phyloP scores from a whole-genome alignment of 2,888 invertebrate species.

The Stenodera caucasica region DNA sequence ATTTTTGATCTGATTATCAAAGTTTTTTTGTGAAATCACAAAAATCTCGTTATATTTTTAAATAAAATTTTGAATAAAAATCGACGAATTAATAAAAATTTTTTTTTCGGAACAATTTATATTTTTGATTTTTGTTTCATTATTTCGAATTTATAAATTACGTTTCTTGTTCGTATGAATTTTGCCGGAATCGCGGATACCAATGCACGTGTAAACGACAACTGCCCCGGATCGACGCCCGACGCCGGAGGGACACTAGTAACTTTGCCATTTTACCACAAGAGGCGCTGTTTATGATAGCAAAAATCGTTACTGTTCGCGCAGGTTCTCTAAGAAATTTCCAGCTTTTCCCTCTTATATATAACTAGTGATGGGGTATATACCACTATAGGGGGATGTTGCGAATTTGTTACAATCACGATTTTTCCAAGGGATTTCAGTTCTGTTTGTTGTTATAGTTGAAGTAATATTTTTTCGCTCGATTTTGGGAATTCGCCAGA shows the following conservation, averaged over 20 bases:
- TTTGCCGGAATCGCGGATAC: constrained; percentile 41
- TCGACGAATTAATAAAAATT: no score
- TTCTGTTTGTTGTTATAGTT: neutral
- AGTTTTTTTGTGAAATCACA: no score
- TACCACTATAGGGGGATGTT: constrained; percentile 17
- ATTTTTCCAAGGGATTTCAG: neutral
- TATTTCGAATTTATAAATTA: neutral
- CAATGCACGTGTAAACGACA: constrained; percentile 49
- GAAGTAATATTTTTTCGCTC: neutral
- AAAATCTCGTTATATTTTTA: no score
- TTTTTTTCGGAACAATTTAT: no score
- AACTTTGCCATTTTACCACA: constrained; percentile 42
- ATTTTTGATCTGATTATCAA: neutral
- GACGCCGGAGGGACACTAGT: constrained; percentile 53
- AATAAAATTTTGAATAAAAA: no score
- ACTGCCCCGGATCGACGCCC: constrained; percentile 52
- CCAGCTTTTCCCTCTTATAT: neutral
- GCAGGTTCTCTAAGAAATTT: constrained; percentile 44
- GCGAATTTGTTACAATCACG: constrained; percentile 25
- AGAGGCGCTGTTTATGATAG: constrained; percentile 43
- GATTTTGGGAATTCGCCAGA: neutral
- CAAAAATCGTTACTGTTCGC: constrained; percentile 56
- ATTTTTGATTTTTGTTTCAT: neutral
- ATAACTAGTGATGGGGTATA: neutral
- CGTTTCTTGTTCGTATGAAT: constrained; percentile 17